Conservation (phyloP, 2,113 vertebrate genomes). For the Seriola quinqueradiata region DNA sequence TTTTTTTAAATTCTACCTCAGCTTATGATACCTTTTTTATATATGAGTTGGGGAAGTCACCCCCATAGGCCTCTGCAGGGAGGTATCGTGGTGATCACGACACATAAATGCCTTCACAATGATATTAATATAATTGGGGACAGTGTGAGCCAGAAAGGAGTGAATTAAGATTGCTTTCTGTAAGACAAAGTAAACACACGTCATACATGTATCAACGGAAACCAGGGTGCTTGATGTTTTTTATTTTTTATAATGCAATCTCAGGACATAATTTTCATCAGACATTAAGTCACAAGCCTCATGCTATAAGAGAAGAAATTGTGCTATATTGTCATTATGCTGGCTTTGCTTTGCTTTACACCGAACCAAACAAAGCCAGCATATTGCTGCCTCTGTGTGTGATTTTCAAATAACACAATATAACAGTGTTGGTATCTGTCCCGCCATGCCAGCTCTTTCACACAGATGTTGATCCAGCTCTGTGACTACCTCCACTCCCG, state of each 20-base stretch:
- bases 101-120: background rate
- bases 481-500: too few species aligned
- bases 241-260: background rate
- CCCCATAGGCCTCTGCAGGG: background rate
- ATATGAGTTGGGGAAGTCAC: background rate
- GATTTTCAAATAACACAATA: too few species aligned
- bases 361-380: too few species aligned
- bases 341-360: too few species aligned
- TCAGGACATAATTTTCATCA: background rate
- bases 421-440: too few species aligned
- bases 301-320: too few species aligned
- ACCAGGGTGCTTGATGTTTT: background rate
- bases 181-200: background rate
- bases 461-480: too few species aligned
- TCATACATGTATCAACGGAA: background rate
- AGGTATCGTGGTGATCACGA: background rate
- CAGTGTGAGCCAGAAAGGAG: background rate
- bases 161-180: background rate
- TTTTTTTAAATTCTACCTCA: conserved; percentile 54
- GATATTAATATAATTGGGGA: background rate
- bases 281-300: background rate
- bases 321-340: too few species aligned
- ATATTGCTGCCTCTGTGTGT: too few species aligned
- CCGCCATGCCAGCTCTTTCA: too few species aligned
- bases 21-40: background rate